Conservation (phyloP, 2,113 vertebrate species). For the Gymnorhina tibicen region DNA sequence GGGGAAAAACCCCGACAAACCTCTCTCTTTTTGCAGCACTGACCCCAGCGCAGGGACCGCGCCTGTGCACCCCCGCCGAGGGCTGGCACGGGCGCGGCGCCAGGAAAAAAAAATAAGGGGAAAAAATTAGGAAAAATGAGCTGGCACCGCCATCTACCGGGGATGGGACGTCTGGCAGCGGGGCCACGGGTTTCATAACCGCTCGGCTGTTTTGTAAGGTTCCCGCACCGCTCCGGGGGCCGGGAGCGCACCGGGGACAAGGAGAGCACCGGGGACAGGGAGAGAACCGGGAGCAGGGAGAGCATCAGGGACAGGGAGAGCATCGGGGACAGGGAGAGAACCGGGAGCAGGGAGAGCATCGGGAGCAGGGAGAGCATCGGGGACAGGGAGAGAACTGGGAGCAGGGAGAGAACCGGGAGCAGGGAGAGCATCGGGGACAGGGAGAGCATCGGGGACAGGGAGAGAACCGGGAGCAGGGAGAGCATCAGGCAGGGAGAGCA, state of each 20-base stretch:
- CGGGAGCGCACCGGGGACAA: neutral
- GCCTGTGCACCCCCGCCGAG: neutral
- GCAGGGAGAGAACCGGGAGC: neutral
- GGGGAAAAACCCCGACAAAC: accelerated
- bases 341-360: neutral
- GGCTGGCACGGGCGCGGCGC: neutral
- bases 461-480: neutral
- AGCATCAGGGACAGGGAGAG: accelerated
- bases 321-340: too few species aligned
- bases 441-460: accelerated
- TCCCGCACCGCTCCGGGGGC: neutral
- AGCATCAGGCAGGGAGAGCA: accelerated
- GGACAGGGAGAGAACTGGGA: neutral
- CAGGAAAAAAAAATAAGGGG: neutral
- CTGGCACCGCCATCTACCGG: conserved; percentile 53
- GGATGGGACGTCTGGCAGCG: neutral
- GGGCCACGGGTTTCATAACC: neutral
- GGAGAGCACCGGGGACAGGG: neutral
- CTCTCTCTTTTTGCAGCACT: too few species aligned
- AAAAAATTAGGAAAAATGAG: neutral
- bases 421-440: neutral
- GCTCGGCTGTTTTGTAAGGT: neutral
- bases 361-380: neutral
- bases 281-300: neutral
- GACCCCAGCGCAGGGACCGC: neutral